phyloP scores from a whole-genome alignment of 2,113 vertebrate genomes.

The Chionodraco myersi region DNA sequence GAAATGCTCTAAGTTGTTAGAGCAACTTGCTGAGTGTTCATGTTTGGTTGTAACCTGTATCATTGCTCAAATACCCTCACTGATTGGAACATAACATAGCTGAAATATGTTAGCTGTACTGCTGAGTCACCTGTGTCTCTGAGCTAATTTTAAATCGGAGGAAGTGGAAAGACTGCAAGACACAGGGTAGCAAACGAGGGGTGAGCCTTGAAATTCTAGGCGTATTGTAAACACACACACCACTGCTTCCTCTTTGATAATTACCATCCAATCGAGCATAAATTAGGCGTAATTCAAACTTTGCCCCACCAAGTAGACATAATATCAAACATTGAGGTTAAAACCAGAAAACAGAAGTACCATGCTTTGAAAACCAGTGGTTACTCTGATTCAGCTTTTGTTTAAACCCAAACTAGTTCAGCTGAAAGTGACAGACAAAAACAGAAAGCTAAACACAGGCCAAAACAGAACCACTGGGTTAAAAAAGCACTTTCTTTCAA shows the following conservation, averaged over 20 bases:
- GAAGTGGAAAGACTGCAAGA: neutral
- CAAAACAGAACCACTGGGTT: too few relatives aligned
- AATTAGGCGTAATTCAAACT: slow-evolving; percentile 14
- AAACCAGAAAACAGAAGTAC: slow-evolving; percentile 1
- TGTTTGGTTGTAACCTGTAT: too few relatives aligned
- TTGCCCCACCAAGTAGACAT: slow-evolving; percentile 2
- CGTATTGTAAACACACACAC: neutral
- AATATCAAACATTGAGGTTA: slow-evolving; percentile 21
- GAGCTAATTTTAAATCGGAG: neutral
- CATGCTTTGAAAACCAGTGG: neutral
- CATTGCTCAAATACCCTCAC: too few relatives aligned
- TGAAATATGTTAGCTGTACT: neutral
- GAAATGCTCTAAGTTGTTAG: too few relatives aligned
- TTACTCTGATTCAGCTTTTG: slow-evolving; percentile 7
- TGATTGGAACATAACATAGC: too few relatives aligned
- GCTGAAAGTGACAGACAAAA: slow-evolving; percentile 8
- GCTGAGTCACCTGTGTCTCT: neutral
- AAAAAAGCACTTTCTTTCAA: too few relatives aligned
- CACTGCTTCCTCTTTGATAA: slow-evolving; percentile 15
- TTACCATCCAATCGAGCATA: slow-evolving; percentile 2
- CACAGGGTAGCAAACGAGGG: too few relatives aligned
- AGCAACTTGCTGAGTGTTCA: too few relatives aligned
- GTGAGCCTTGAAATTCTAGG: slow-evolving; percentile 4
- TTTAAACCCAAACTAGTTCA: slow-evolving; percentile 18
- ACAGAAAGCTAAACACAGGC: neutral